Conservation (phyloP, 2,113 vertebrate genomes). For the Takifugu flavidus region DNA sequence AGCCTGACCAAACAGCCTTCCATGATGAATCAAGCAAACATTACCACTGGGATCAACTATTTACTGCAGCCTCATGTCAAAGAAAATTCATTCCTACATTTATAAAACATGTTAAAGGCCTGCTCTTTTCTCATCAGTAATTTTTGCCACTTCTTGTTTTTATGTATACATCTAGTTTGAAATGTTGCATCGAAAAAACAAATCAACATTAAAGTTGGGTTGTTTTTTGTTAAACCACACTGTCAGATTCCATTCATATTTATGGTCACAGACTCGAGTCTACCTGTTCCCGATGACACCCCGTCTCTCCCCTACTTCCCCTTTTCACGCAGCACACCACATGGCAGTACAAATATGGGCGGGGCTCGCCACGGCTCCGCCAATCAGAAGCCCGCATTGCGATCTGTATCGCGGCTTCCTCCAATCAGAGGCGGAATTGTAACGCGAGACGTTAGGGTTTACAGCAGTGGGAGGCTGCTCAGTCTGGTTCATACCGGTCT, state of each 20-base stretch:
- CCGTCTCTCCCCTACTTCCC: conserved; percentile 14
- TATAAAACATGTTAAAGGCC: too few species aligned
- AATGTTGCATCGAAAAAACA: too few species aligned
- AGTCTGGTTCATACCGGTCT: conserved; percentile 96
- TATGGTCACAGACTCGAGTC: conserved; percentile 15
- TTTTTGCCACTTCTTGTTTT: too few species aligned
- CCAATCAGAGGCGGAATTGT: conserved; percentile 57
- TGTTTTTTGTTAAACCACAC: background rate
- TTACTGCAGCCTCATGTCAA: background rate
- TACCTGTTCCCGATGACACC: conserved; percentile 27
- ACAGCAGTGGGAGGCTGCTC: conserved; percentile 82
- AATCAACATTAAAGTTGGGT: background rate
- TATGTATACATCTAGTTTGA: too few species aligned
- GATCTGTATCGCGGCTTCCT: conserved; percentile 6
- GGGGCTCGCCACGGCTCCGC: conserved; percentile 21
- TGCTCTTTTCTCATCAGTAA: too few species aligned
- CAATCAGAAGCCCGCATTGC: conserved; percentile 33
- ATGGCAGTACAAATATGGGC: conserved; percentile 53
- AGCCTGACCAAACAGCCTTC: too few species aligned
- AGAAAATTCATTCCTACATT: background rate
- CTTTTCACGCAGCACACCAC: conserved; percentile 50
- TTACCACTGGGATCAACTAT: background rate
- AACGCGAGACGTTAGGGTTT: conserved; percentile 68
- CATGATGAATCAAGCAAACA: background rate
- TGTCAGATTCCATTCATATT: background rate